Evolutionary conservation across 2,113 vertebrate species (phyloP).

Genomic region (Charina bottae): DNA sequence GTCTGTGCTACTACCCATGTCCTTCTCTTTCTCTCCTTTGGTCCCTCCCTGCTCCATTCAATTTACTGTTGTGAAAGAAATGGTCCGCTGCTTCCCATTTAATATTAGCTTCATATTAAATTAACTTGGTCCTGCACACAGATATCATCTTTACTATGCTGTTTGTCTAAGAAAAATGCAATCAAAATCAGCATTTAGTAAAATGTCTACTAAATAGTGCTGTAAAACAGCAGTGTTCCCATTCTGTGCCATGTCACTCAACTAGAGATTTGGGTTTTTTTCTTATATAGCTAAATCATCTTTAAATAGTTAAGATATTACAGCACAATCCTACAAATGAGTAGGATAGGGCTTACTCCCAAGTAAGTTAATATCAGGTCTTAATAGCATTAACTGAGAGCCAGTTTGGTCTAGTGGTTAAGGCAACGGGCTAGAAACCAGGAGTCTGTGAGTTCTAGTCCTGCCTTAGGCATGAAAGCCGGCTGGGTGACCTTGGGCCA

Average conservation of each 20-base stretch:
- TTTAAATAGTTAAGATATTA: neutral
- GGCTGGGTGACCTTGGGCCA: too few species aligned
- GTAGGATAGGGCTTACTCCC: neutral
- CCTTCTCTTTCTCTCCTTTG: neutral
- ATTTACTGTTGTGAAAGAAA: neutral
- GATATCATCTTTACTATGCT: neutral
- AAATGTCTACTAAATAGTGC: neutral
- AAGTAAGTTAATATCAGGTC: neutral
- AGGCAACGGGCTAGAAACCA: too few species aligned
- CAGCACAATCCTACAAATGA: neutral
- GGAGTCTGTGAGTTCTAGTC: too few species aligned
- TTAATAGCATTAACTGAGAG: neutral
- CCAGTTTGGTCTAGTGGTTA: too few species aligned
- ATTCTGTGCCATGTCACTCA: neutral
- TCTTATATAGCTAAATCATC: neutral
- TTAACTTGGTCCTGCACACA: neutral
- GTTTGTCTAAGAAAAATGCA: neutral
- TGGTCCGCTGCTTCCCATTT: neutral
- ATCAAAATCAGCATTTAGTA: neutral
- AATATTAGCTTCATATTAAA: neutral
- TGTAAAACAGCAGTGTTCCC: neutral
- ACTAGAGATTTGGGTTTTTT: neutral
- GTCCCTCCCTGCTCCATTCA: neutral
- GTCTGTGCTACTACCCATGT: neutral
- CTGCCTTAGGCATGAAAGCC: too few species aligned